Evolutionary conservation across 2,888 invertebrate genomes (phyloP).

Genomic region (Lycaena phlaeas): DNA sequence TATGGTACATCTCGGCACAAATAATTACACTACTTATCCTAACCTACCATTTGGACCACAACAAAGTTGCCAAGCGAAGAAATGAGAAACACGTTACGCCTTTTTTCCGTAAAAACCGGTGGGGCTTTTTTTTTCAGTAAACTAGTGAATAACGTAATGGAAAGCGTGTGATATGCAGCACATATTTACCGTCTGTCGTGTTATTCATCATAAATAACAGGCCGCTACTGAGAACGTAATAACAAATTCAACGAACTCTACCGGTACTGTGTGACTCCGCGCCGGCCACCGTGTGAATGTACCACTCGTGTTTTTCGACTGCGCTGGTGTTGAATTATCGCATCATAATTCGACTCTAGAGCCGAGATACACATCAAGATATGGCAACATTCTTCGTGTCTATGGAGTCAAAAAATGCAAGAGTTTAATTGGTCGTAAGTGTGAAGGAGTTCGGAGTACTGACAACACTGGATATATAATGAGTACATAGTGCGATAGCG

Average conservation of each 20-base stretch:
- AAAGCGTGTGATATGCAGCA: constrained; percentile 31
- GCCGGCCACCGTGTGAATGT: constrained; percentile 67
- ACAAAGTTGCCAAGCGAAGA: no score
- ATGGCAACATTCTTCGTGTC: constrained; percentile 31
- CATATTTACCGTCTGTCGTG: constrained; percentile 18
- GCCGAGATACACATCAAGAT: constrained; percentile 41
- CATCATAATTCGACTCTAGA: constrained; percentile 48
- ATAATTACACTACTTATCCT: no score
- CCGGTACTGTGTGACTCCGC: constrained; percentile 65
- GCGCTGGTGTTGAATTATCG: constrained; percentile 55
- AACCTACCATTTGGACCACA: no score
- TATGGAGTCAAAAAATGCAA: constrained; percentile 37
- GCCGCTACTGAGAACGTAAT: constrained; percentile 66
- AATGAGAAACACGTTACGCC: no score
- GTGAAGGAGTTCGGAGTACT: constrained; percentile 27
- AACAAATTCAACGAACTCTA: constrained; percentile 73
- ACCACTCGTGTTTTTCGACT: constrained; percentile 51
- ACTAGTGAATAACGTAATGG: not conserved
- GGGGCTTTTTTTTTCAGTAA: no score
- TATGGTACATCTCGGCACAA: no score
- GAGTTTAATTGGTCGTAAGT: constrained; percentile 15
- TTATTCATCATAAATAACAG: constrained; percentile 41
- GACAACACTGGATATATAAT: constrained; percentile 54
- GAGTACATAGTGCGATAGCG: constrained; percentile 59
- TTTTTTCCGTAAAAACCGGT: no score